A percentile compares a stretch with the other conserved stretches of the same genome.
phyloP scores from a whole-genome alignment of 2,113 vertebrate genomes.

The Equus quagga region DNA sequence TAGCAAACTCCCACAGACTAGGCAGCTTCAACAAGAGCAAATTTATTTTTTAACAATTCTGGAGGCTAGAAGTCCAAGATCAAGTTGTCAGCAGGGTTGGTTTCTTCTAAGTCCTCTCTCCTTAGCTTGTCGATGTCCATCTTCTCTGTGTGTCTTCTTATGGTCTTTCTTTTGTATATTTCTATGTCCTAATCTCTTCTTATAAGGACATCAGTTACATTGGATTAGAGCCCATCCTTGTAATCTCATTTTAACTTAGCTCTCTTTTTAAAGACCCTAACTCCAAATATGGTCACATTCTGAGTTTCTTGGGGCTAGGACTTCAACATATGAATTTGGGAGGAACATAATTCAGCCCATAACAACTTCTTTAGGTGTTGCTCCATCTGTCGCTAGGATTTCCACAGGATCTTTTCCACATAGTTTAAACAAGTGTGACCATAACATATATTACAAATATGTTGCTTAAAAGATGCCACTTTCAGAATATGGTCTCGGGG shows the following conservation, averaged over 20 bases:
- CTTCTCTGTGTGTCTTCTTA: neutral
- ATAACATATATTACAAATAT: neutral
- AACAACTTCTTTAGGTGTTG: neutral
- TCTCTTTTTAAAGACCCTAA: neutral
- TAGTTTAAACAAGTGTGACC: neutral
- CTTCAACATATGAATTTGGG: neutral
- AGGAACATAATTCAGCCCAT: neutral
- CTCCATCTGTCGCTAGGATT: neutral
- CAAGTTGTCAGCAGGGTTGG: neutral
- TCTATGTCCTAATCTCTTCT: neutral
- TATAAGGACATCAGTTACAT: neutral
- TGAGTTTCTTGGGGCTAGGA: neutral
- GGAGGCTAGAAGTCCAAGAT: neutral
- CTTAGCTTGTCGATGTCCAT: neutral
- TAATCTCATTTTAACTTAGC: slow-evolving; percentile 6
- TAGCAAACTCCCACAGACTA: neutral
- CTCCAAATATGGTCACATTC: neutral
- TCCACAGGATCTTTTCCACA: neutral
- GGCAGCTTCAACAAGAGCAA: neutral
- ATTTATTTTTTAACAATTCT: neutral
- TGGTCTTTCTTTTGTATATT: neutral
- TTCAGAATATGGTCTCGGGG: neutral
- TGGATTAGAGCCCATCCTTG: neutral
- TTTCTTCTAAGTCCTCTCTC: neutral
- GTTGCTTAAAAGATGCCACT: slow-evolving; percentile 1